These are phyloP conservation scores for Brassicogethes aeneus DNA, from an alignment of 2,888 invertebrate species.

Conservation along the genomic window DNA sequence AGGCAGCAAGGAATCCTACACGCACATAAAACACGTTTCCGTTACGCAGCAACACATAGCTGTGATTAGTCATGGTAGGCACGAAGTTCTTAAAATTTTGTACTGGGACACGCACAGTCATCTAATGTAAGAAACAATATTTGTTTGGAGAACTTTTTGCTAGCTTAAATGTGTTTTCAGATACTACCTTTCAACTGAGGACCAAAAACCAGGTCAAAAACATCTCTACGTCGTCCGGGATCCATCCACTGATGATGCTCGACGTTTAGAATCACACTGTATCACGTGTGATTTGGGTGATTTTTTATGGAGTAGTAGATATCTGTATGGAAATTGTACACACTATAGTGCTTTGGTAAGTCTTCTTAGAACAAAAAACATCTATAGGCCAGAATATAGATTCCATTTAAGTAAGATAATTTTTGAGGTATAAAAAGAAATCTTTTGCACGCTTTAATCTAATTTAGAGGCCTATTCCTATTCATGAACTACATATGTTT, in stretches of 20 bases:
- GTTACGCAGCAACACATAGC: slow-evolving; percentile 74
- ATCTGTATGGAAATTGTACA: slow-evolving; percentile 77
- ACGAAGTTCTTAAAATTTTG: slow-evolving; percentile 73
- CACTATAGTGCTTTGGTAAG: slow-evolving; percentile 74
- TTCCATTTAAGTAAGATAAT: no score
- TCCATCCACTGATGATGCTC: slow-evolving; percentile 57
- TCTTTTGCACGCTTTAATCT: no score
- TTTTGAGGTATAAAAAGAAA: no score
- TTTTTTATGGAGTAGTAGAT: slow-evolving; percentile 68
- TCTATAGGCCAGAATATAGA: no score
- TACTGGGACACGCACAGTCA: slow-evolving; percentile 80
- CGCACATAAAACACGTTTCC: slow-evolving; percentile 82
- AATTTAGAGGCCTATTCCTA: no score
- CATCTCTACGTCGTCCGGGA: slow-evolving; percentile 83
- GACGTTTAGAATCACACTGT: slow-evolving; percentile 68
- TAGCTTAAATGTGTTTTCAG: no score
- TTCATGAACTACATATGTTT: no score
- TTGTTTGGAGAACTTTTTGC: neutral
- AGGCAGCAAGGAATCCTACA: slow-evolving; percentile 74
- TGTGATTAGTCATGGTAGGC: slow-evolving; percentile 76
- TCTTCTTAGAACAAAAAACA: no score
- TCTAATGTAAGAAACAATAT: slow-evolving; percentile 50
- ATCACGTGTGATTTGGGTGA: slow-evolving; percentile 75
- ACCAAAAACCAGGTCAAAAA: slow-evolving; percentile 72
- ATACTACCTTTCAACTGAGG: slow-evolving; percentile 62